phyloP scores from a whole-genome alignment of 2,797 vertebrate species.

The Ptychobarbus kaznakovi region DNA sequence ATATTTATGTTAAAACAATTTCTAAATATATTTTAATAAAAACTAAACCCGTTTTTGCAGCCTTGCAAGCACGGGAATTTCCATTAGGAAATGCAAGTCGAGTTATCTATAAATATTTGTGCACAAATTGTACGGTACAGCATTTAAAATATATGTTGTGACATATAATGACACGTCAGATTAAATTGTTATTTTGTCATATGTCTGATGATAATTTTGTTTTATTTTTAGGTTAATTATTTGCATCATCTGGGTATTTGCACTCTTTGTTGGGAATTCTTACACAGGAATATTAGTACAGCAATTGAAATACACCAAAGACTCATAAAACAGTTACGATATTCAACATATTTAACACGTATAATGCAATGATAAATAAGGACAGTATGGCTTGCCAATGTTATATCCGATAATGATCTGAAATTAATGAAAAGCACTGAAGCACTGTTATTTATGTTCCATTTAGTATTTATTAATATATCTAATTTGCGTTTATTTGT shows the following conservation, averaged over 20 bases:
- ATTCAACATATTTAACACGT: neutral
- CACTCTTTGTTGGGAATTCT: neutral
- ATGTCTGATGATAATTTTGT: neutral
- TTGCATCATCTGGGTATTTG: neutral
- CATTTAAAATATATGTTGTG: neutral
- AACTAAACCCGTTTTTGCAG: too few species aligned
- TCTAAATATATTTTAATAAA: neutral
- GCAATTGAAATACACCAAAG: neutral
- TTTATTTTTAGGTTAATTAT: neutral
- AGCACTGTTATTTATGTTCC: neutral
- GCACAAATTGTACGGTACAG: neutral
- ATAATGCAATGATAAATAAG: neutral
- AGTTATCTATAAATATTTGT: neutral
- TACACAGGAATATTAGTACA: neutral
- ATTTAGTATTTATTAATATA: neutral
- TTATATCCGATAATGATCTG: neutral
- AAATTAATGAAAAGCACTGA: neutral
- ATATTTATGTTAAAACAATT: neutral
- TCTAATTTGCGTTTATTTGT: neutral
- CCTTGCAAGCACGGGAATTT: neutral
- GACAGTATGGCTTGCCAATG: neutral
- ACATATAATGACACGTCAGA: neutral
- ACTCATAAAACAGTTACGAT: neutral
- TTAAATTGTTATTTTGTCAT: neutral
- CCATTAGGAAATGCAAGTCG: neutral